A percentile compares a stretch with the other conserved stretches of the same genome.
Evolutionary conservation across 1,140 invertebrate genomes (phyloP).

Genomic region (Solenopsis invicta): DNA sequence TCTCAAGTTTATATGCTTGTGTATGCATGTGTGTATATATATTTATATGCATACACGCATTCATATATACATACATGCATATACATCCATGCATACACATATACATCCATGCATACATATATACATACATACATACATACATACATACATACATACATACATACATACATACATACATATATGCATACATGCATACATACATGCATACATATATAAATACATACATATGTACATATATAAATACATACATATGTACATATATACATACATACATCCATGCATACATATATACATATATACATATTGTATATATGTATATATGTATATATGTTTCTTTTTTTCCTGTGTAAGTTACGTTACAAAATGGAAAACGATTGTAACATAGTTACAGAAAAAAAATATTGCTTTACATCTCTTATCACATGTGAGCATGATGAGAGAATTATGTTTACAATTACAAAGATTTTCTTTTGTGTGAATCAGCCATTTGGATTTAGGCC

Average conservation of each 20-base stretch:
- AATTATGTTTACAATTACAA: not conserved
- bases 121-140: not conserved
- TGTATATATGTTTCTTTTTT: not conserved
- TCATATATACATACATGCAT: not conserved
- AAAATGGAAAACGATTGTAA: not conserved
- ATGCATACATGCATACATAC: not conserved
- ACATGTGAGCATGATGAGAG: not conserved
- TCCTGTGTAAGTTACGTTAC: not conserved
- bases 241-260: too few species aligned
- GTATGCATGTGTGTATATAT: not conserved
- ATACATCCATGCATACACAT: not conserved
- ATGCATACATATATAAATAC: not conserved
- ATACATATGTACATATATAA: not conserved
- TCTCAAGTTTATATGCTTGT: not conserved
- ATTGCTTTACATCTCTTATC: conserved; percentile 17
- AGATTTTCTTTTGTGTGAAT: conserved; percentile 6
- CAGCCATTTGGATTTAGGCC: not conserved
- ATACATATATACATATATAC: not conserved
- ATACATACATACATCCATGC: not conserved
- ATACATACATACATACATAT: not conserved
- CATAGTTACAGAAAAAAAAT: conserved; percentile 29
- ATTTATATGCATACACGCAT: not conserved
- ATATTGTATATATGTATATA: conserved; percentile 3
- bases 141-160: not conserved
- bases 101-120: too few species aligned